phyloP scores from a whole-genome alignment of 2,113 vertebrate species.

The Salvelinus namaycush region DNA sequence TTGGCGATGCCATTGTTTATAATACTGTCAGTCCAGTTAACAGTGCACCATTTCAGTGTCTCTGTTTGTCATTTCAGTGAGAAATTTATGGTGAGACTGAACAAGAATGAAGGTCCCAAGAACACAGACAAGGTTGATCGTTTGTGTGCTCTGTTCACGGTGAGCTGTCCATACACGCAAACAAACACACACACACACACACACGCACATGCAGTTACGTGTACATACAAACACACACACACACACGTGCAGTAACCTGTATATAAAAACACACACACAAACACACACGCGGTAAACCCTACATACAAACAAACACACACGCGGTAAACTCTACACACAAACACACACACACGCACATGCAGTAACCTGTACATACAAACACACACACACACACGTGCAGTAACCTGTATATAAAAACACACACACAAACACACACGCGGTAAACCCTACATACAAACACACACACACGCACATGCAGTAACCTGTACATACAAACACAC shows the following conservation, averaged over 20 bases:
- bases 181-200: neutral
- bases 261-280: neutral
- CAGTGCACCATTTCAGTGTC: neutral
- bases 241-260: neutral
- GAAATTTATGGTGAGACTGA: constrained; percentile 94
- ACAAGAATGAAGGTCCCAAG: constrained; percentile 95
- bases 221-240: neutral
- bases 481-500: neutral
- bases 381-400: neutral
- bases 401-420: too few species aligned
- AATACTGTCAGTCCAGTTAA: neutral
- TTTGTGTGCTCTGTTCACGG: constrained; percentile 95
- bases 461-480: neutral
- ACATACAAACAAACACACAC: neutral
- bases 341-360: neutral
- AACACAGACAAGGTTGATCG: constrained; percentile 94
- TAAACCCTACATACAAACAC: too few species aligned
- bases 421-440: constrained; percentile 1
- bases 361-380: neutral
- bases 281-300: too few species aligned
- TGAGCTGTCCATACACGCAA: constrained; percentile 59
- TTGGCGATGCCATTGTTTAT: neutral
- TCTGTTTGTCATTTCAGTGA: constrained; percentile 80
- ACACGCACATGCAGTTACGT: neutral
- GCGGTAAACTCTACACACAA: too few species aligned